Evolutionary conservation across 2,888 invertebrate genomes (phyloP), one percentile per base, ranked within the genome.

Genomic region (Agrotis segetum): DNA sequence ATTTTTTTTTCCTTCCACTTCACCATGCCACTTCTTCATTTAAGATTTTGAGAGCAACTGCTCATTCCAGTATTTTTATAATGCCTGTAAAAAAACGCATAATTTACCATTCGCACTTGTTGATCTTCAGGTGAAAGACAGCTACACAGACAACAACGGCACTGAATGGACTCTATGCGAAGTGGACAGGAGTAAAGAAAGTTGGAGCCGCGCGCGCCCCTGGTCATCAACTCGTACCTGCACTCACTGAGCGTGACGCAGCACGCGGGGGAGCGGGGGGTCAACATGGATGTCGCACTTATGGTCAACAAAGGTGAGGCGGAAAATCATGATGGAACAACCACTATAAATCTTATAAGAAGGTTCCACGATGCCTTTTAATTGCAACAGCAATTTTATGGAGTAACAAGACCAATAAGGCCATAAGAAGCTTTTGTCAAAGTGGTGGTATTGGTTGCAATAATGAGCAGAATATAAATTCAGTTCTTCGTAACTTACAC

Each of bases 141-240:
- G 97, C 89, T 98, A 98, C 92, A 97, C 97, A 0, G 97, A 97
- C 85, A 95, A 94, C 82, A 98, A 98, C 90, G 98, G 98, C 49
- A 97, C 97, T 0, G 94, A 96, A 66, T 98, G 98, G 98, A 96
- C 96, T 46, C 93, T 98, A 46, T 98, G 98, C 87, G 96, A 96
- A 58, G 82, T 90, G 6, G 92, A 85, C 86, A 92, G 92, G 59
- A 90, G 74, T 55, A 87, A 85, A 84, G 93, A 29, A 92, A 91
- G 74, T 72, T 87, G 50, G 92, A 91, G 11, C 86, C 90, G 14
- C 86, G 86, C 34, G 90, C 93, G 0, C 95, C 95, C 0, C 91
- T 96, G 21, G 95, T 97, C 73, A 97, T 98, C 85, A 97, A 97
- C 79, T 98, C 98, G 0, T 97, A 97, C 88, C 93, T 98, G 16